These are phyloP conservation scores for Scaptomyza caliginosa DNA, from an alignment of 2,888 invertebrate genomes.

Conservation along the genomic window DNA sequence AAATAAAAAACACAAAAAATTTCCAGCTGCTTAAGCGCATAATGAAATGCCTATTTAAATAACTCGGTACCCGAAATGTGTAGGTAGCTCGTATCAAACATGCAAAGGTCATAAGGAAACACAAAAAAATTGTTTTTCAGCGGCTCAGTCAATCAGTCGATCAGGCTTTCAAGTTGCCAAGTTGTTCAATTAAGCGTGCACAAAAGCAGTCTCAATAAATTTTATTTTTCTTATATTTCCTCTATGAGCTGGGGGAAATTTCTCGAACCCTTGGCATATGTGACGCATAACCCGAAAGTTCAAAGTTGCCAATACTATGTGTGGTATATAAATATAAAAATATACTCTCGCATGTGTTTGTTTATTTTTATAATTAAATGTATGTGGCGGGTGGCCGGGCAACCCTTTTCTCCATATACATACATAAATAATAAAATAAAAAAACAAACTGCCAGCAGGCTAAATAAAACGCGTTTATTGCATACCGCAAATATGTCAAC, in stretches of 20 bases:
- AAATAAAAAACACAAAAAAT: slow-evolving; percentile 21
- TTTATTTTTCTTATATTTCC: slow-evolving; percentile 41
- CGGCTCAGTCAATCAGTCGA: slow-evolving; percentile 67
- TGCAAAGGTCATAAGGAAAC: slow-evolving; percentile 61
- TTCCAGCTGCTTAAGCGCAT: slow-evolving; percentile 73
- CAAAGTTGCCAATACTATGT: slow-evolving; percentile 55
- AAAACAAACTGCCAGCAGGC: slow-evolving; percentile 45
- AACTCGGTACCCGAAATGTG: slow-evolving; percentile 47
- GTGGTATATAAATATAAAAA: slow-evolving; percentile 17
- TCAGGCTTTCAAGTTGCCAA: slow-evolving; percentile 72
- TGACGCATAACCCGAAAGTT: slow-evolving; percentile 56
- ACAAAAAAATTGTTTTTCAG: slow-evolving; percentile 42
- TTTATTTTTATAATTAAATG: slow-evolving; percentile 77
- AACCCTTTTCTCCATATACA: slow-evolving; percentile 60
- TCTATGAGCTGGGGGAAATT: slow-evolving; percentile 8
- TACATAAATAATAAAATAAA: slow-evolving; percentile 41
- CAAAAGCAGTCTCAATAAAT: slow-evolving; percentile 69
- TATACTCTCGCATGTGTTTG: slow-evolving; percentile 16
- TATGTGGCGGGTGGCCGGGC: slow-evolving; percentile 36
- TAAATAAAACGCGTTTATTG: slow-evolving; percentile 59
- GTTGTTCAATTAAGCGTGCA: slow-evolving; percentile 77
- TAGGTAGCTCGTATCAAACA: too few relatives aligned
- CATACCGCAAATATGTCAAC: slow-evolving; percentile 75
- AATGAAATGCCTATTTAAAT: slow-evolving; percentile 69
- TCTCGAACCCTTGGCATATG: slow-evolving; percentile 53